These are phyloP conservation scores for Chiridota heheva DNA, from an alignment of 35 echinoderm and acorn worm species.

Conservation along the genomic window DNA sequence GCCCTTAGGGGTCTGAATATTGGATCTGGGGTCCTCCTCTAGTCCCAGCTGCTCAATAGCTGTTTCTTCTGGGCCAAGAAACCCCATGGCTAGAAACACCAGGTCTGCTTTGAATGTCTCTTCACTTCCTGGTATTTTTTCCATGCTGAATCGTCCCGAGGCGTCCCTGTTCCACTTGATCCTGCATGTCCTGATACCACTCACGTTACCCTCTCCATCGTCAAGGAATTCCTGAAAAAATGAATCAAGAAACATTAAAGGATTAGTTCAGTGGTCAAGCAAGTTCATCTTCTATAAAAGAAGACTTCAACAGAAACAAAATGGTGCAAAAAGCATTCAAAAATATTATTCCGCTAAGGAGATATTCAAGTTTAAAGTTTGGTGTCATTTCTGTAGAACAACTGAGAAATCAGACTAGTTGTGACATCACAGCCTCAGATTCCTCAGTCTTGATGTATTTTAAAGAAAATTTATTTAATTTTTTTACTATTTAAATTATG, in stretches of 20 bases:
- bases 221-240: slow-evolving; percentile 77
- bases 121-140: slow-evolving; percentile 74
- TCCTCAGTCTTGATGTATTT: too few species aligned
- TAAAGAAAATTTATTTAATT: too few species aligned
- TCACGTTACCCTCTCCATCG: slow-evolving; percentile 84
- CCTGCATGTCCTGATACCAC: slow-evolving; percentile 70
- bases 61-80: slow-evolving; percentile 81
- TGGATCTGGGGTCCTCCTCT: slow-evolving; percentile 78
- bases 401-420: too few species aligned
- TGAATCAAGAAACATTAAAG: not conserved
- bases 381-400: too few species aligned
- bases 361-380: too few species aligned
- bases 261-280: too few species aligned
- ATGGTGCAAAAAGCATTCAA: too few species aligned
- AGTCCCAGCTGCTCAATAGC: slow-evolving; percentile 76
- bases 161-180: slow-evolving; percentile 78
- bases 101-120: slow-evolving; percentile 93
- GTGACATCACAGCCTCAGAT: too few species aligned
- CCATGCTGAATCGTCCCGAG: slow-evolving; percentile 74
- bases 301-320: too few species aligned
- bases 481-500: too few species aligned
- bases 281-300: too few species aligned
- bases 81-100: slow-evolving; percentile 96
- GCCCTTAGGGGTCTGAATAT: slow-evolving; percentile 70
- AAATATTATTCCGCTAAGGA: too few species aligned